Percentiles rank a stretch among this genome's conserved stretches.
Evolutionary conservation across 2,113 vertebrate species (phyloP).

Genomic region (Himantopus leucocephalus): DNA sequence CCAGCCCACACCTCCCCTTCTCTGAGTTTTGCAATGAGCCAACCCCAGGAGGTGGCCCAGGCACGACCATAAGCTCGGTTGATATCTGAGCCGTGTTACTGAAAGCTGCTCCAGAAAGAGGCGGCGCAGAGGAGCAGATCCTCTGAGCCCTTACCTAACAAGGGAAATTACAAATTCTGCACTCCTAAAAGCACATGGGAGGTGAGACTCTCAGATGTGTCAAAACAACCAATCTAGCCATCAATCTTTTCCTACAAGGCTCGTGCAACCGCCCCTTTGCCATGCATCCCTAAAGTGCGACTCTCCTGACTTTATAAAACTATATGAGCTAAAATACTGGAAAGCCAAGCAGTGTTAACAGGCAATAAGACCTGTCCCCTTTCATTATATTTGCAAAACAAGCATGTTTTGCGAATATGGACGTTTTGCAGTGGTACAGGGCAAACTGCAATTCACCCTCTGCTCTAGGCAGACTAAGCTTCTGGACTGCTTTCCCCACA

Average conservation of each 20-base stretch:
- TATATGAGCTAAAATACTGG: neutral
- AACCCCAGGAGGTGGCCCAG: neutral
- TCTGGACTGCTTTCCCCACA: neutral
- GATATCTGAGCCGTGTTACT: neutral
- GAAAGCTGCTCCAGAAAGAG: slow-evolving; percentile 21
- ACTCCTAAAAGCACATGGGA: neutral
- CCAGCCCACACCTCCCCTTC: neutral
- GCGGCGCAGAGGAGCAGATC: neutral
- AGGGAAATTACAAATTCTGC: neutral
- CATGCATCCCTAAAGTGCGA: fast-evolving
- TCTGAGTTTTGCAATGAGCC: neutral
- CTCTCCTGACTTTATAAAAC: neutral
- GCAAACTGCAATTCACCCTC: neutral
- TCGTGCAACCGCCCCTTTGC: neutral
- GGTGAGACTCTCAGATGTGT: neutral
- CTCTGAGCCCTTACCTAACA: neutral
- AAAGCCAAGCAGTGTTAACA: neutral
- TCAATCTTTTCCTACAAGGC: neutral
- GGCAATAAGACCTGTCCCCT: neutral
- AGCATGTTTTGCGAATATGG: neutral
- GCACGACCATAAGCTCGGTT: neutral
- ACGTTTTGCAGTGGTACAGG: neutral
- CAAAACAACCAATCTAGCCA: neutral
- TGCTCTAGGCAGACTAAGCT: neutral
- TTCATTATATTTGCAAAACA: neutral